These are phyloP conservation scores for Ceuthmochares aereus DNA, from an alignment of 2,113 vertebrate species.

Conservation along the genomic window DNA sequence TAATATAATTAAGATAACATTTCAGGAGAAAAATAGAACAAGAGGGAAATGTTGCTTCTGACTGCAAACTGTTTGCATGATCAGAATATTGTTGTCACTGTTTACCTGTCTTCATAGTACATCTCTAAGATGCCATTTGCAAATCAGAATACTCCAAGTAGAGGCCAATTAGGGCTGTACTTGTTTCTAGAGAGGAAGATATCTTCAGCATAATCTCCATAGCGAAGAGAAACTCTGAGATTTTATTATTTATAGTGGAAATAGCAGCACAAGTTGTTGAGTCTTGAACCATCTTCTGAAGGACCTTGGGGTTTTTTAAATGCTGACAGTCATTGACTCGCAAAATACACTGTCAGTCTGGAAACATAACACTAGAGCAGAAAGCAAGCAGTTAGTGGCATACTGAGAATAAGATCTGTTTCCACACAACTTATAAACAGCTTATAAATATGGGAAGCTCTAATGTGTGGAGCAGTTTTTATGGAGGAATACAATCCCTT, in stretches of 20 bases:
- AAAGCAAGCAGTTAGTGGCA: background rate
- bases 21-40: background rate
- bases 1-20: background rate
- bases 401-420: background rate
- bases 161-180: background rate
- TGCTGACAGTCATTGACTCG: background rate
- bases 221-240: constrained; percentile 6
- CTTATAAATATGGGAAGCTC: background rate
- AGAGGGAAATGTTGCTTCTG: background rate
- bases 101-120: background rate
- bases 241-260: constrained; percentile 23
- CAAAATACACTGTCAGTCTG: background rate
- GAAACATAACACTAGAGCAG: background rate
- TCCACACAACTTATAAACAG: background rate
- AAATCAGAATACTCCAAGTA: background rate
- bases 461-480: background rate
- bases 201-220: background rate
- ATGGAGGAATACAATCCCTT: background rate
- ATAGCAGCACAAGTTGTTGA: background rate
- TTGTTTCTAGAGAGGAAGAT: background rate
- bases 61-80: background rate
- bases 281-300: background rate
- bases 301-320: background rate
- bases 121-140: background rate
- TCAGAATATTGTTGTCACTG: background rate